phyloP scores from a whole-genome alignment of 2,797 vertebrate species.

The Myioborus melanocephalus region DNA sequence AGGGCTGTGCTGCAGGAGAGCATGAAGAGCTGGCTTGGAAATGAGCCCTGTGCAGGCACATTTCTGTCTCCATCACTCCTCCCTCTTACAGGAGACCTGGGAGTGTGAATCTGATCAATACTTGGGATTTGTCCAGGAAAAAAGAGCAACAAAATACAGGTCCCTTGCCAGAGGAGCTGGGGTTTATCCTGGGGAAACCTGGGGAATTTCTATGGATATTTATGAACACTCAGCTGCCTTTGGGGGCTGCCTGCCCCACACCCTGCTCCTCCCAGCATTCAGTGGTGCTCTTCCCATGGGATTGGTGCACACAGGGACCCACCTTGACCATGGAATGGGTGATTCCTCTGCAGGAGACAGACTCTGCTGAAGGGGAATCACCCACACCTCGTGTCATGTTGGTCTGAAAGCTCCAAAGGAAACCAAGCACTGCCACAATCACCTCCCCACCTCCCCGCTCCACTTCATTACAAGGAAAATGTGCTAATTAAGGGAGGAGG shows the following conservation, averaged over 20 bases:
- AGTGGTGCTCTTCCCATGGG: not conserved
- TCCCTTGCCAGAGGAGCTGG: not conserved
- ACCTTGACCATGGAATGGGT: not conserved
- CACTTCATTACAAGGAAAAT: slow-evolving; percentile 58
- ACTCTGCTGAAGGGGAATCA: not conserved
- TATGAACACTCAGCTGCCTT: not conserved
- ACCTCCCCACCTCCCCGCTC: slow-evolving; percentile 50
- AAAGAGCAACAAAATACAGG: not conserved
- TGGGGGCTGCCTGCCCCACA: not conserved
- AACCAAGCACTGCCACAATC: slow-evolving; percentile 19
- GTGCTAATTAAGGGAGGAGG: slow-evolving; percentile 60
- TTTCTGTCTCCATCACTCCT: not conserved
- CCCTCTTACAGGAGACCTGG: not conserved
- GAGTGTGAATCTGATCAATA: not conserved
- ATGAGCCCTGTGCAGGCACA: fast-evolving
- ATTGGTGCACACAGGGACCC: not conserved
- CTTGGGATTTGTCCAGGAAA: not conserved
- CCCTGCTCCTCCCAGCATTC: fast-evolving
- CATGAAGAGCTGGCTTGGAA: not conserved
- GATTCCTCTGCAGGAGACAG: not conserved
- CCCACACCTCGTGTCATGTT: not conserved
- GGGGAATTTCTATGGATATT: not conserved
- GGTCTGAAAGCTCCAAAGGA: slow-evolving; percentile 22
- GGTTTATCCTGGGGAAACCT: not conserved
- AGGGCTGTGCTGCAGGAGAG: not conserved